A percentile compares a stretch with the other conserved stretches of the same genome.
Conservation (phyloP, 2,888 invertebrate species). For the Congeria kusceri region DNA sequence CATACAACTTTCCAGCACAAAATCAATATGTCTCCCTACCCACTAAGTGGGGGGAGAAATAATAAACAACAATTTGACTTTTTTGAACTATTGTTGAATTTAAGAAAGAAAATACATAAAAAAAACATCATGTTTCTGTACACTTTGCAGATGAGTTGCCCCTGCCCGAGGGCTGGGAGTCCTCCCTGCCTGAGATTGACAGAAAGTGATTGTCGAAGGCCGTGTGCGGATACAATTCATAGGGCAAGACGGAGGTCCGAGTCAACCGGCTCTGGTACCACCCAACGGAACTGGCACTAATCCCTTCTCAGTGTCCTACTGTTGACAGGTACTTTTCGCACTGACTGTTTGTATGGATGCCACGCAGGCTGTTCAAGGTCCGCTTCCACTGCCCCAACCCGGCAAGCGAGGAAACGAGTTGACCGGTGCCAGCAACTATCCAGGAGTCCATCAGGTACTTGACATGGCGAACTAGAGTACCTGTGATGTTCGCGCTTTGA, state of each 20-base stretch:
- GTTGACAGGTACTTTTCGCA: slow-evolving; percentile 50
- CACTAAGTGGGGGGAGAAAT: too few species aligned
- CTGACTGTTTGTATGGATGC: slow-evolving; percentile 54
- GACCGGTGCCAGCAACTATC: slow-evolving; percentile 42
- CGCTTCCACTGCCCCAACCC: slow-evolving; percentile 30
- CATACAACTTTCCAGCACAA: too few species aligned
- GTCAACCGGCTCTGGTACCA: background rate
- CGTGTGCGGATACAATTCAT: slow-evolving; percentile 12
- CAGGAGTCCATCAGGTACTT: slow-evolving; percentile 43
- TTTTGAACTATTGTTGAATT: too few species aligned
- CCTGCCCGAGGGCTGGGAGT: slow-evolving; percentile 37
- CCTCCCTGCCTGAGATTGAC: slow-evolving; percentile 30
- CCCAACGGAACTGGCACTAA: slow-evolving; percentile 36
- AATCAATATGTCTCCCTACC: too few species aligned
- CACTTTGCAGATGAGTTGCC: background rate
- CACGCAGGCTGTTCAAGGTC: slow-evolving; percentile 35
- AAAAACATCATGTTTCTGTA: too few species aligned
- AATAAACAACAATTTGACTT: too few species aligned
- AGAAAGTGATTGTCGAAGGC: slow-evolving; percentile 46
- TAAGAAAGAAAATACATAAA: too few species aligned
- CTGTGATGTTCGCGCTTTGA: too few species aligned
- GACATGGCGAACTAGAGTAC: slow-evolving; percentile 51
- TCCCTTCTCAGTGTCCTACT: slow-evolving; percentile 1
- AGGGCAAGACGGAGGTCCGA: slow-evolving; percentile 33
- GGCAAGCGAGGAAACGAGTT: slow-evolving; percentile 13